These are phyloP conservation scores for Ophion ellenae DNA, from an alignment of 2,888 invertebrate genomes.

Conservation along the genomic window DNA sequence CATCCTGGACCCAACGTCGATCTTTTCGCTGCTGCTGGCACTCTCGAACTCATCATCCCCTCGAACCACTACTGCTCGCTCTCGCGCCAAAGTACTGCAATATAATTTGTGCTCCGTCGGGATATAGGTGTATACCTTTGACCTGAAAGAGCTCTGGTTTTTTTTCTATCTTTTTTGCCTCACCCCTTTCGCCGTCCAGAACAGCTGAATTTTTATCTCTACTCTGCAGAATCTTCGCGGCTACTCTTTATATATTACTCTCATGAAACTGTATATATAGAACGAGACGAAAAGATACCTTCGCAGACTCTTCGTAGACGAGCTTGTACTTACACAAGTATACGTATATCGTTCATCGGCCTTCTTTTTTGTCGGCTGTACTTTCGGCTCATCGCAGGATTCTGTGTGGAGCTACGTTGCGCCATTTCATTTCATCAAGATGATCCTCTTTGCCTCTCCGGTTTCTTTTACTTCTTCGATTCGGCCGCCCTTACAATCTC, in stretches of 20 bases:
- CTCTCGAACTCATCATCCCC: slow-evolving; percentile 59
- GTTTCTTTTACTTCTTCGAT: slow-evolving; percentile 25
- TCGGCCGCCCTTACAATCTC: slow-evolving; percentile 43
- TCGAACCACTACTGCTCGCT: slow-evolving; percentile 54
- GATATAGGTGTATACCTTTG: slow-evolving; percentile 31
- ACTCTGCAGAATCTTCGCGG: slow-evolving; percentile 62
- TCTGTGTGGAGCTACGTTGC: not conserved
- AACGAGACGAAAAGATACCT: slow-evolving; percentile 45
- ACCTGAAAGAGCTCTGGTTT: slow-evolving; percentile 43
- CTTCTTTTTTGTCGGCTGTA: slow-evolving; percentile 30
- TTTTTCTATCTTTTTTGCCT: slow-evolving; percentile 7
- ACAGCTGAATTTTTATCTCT: slow-evolving; percentile 66
- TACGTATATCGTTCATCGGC: slow-evolving; percentile 11
- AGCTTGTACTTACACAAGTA: slow-evolving; percentile 24
- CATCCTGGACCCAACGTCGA: slow-evolving; percentile 43
- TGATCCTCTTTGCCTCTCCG: slow-evolving; percentile 49
- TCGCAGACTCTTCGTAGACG: slow-evolving; percentile 45
- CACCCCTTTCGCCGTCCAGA: slow-evolving; percentile 36
- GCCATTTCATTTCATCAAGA: slow-evolving; percentile 59
- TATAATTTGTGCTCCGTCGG: slow-evolving; percentile 58
- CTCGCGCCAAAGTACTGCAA: slow-evolving; percentile 58
- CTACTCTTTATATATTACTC: slow-evolving; percentile 54
- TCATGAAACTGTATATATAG: slow-evolving; percentile 35
- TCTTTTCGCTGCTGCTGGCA: slow-evolving; percentile 59
- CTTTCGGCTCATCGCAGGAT: slow-evolving; percentile 29